Conservation (phyloP, 2,113 vertebrate genomes). For the Amphilophus citrinellus region DNA sequence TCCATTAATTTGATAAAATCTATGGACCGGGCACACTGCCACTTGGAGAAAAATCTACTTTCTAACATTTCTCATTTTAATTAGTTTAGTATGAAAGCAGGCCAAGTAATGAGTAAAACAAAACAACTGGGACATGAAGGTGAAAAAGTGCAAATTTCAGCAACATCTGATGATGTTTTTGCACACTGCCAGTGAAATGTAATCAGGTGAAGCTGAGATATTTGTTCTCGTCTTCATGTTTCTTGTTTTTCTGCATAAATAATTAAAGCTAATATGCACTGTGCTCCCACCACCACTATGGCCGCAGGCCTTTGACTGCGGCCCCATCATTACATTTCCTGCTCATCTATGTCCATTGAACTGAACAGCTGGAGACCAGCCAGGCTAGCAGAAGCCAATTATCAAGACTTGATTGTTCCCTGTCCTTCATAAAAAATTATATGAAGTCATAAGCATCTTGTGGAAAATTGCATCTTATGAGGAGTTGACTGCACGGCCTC, state of each 20-base stretch:
- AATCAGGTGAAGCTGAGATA: not conserved
- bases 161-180: not conserved
- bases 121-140: not conserved
- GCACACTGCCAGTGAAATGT: not conserved
- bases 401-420: constrained; percentile 40
- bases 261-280: not conserved
- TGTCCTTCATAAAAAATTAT: constrained; percentile 28
- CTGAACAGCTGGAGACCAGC: constrained; percentile 25
- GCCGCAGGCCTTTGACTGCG: not conserved
- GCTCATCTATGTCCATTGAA: constrained; percentile 30
- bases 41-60: not conserved
- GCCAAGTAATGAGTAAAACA: not conserved
- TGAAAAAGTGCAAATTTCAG: not conserved
- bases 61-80: constrained; percentile 16
- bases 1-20: constrained; percentile 4
- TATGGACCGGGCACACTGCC: not conserved
- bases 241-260: not conserved
- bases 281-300: not conserved
- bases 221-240: not conserved
- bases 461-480: constrained; percentile 2
- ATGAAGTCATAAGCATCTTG: constrained; percentile 11
- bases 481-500: not conserved
- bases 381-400: constrained; percentile 19
- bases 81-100: not conserved
- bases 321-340: constrained; percentile 32